phyloP scores from a whole-genome alignment of 1,140 invertebrate genomes.

The Andrena cerasifolii region DNA sequence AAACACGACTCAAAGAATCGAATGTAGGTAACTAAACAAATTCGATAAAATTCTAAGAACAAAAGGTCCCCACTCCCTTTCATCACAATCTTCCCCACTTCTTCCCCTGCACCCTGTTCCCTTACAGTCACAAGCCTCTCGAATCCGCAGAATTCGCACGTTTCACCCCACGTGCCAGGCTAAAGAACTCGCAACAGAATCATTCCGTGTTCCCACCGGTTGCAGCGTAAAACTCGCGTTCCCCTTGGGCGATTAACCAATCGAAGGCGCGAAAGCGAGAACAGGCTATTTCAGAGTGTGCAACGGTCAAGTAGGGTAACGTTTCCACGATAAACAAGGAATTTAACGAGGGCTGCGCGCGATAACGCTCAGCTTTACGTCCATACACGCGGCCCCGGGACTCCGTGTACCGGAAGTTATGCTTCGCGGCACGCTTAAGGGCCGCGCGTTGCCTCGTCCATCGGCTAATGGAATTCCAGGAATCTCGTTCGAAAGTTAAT shows the following conservation, averaged over 20 bases:
- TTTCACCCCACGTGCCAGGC: no score
- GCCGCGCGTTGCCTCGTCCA: conserved; percentile 4
- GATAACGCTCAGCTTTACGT: conserved; percentile 56
- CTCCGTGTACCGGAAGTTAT: neutral
- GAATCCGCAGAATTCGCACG: no score
- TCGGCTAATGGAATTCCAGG: conserved; percentile 38
- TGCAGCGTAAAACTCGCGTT: conserved; percentile 9
- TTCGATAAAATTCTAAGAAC: no score
- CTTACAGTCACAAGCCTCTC: no score
- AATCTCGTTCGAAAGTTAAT: conserved; percentile 43
- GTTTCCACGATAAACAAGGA: conserved; percentile 52
- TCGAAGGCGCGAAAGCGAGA: conserved; percentile 37
- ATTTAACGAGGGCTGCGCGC: conserved; percentile 54
- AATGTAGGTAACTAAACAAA: no score
- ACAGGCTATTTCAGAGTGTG: conserved; percentile 36
- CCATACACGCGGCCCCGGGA: neutral
- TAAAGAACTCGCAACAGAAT: neutral
- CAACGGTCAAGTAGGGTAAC: conserved; percentile 14
- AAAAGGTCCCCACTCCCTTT: no score
- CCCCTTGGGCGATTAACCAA: neutral
- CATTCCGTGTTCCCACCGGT: neutral
- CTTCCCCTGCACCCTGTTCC: no score
- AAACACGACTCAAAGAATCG: no score
- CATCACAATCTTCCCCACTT: no score
- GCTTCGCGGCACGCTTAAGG: conserved; percentile 4